A percentile compares a stretch with the other conserved stretches of the same genome.
phyloP scores from a whole-genome alignment of 1,140 invertebrate species.

The Cecropterus lyciades region DNA sequence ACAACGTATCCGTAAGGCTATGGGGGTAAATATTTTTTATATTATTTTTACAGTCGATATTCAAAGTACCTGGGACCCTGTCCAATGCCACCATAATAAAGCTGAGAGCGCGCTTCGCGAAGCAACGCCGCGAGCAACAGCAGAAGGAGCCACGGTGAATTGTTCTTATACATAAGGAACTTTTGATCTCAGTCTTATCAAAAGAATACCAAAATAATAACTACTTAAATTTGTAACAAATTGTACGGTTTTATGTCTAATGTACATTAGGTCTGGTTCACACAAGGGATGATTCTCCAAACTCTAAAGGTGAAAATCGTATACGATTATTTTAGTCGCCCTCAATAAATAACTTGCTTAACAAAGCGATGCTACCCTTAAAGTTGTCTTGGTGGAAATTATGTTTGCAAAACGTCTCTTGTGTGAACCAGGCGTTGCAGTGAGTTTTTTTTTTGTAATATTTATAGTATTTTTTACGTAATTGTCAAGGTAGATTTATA shows the following conservation, averaged over 20 bases:
- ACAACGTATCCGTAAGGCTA: too few relatives aligned
- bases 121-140: constrained; percentile 81
- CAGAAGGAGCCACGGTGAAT: constrained; percentile 73
- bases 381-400: too few relatives aligned
- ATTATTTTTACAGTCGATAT: constrained; percentile 88
- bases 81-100: constrained; percentile 87
- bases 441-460: too few relatives aligned
- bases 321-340: too few relatives aligned
- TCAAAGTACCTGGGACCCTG: constrained; percentile 90
- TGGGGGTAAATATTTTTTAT: constrained; percentile 58
- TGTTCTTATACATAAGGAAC: constrained; percentile 34
- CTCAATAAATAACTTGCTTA: too few relatives aligned
- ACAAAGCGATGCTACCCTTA: too few relatives aligned
- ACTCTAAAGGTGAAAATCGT: too few relatives aligned
- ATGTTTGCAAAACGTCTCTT: too few relatives aligned
- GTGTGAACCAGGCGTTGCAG: too few relatives aligned
- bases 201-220: constrained; percentile 57
- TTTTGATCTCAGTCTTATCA: constrained; percentile 64
- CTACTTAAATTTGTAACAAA: constrained; percentile 32
- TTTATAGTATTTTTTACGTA: too few relatives aligned
- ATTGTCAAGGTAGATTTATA: too few relatives aligned
- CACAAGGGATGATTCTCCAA: not conserved
- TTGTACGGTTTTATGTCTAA: not conserved
- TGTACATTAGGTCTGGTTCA: not conserved
- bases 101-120: constrained; percentile 85